Evolutionary conservation across 2,113 vertebrate genomes (phyloP), one percentile per base, ranked within the genome.

Genomic region (Bos indicus): DNA sequence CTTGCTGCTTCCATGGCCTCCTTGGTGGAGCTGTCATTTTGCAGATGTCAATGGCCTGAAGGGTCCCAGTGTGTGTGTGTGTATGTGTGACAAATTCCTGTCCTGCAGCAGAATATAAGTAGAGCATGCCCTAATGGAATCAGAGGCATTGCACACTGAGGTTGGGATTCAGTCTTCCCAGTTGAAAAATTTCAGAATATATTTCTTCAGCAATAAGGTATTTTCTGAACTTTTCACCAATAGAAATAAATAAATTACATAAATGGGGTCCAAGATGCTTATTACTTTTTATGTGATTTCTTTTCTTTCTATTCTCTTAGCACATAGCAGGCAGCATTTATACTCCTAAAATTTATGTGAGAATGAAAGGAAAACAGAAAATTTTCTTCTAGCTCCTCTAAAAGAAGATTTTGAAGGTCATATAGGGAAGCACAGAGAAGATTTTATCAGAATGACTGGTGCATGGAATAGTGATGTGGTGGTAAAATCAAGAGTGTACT

Each of bases 251-350:
- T 62, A 90, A 74, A 71, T 86, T 26, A n/a, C 82, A 3, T 52
- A 59, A 71, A 92, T 64, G 36, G 54, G 10, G 17, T 83, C 16
- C 56, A 96, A 74, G 5, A 23, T 64, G 13, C 64, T 62, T 56
- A 3, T 85, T 89, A 30, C 40, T 14, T 89, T 96, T 64, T n/a
- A 74, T 36, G 80, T 78, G 51, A 77, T 74, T 78, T 95, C 59
- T 93, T 81, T 54, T 91, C 62, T 86, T 86, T 83, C 60, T 85
- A 11, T n/a, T 83, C 25, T 97, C 78, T 96, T 28, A 89, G 60
- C 15, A 40, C 10, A 14, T 62, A 57, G 46, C 43, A 94, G 74
- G 17, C 33, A 94, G 43, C 43, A 71, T 93, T 97, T 96, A 78
- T 91, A 46, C 23, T 40, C 25, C 60, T 67, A 26, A 48, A 95